Base-by-base conservation (phyloP, 2,888 invertebrate genomes). In the Drosophila suboccidentalis region DNA sequence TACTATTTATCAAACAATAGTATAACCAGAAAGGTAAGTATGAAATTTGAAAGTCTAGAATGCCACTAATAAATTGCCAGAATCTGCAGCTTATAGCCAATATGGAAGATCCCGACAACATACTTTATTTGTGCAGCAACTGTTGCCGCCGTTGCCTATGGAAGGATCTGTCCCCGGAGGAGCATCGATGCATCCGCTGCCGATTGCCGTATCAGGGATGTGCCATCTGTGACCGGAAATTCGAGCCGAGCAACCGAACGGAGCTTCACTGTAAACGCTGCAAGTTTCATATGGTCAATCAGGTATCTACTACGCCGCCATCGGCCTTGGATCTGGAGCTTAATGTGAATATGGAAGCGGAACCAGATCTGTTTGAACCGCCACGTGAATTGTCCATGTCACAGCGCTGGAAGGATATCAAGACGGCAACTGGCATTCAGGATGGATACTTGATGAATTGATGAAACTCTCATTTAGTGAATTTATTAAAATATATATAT, bases 261-360 rank as follows among this genome's bases (percentile, higher is more conserved):
- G 59, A 71, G 0, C 0, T 34, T 6, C 62, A 78, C n/a, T 82
- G 81, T 71, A 84, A 84, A 6, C 78, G 71, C 3, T 82, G 81
- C n/a, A 71, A 71, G 9, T 84, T 73, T 32, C 68, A 78, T 51
- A 1, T 75, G 55, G 17, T 59, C 1, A 69, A 59, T 17, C 53
- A 53, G n/a, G 64, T 10, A 6, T 38, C 63, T 0, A 1, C 13
- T 0, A 51, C 68, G 15, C 64, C 81, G 22, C 66, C 72, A 39
- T 58, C 75, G 0, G 34, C 38, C 0, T 13, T 60, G 32, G 62
- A 66, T 0, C 10, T 74, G 11, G 57, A 67, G 1, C 6, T 64
- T 36, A 58, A 75, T 17, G 8, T 13, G 41, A 3, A 34, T 8
- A 15, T 29, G 49, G 57, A 78, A 0, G 4, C 8, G 15, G 74